A percentile compares a stretch with the other conserved stretches of the same genome.
These are phyloP conservation scores for Proteles cristata DNA, from an alignment of 2,113 vertebrate species.

Conservation along the genomic window DNA sequence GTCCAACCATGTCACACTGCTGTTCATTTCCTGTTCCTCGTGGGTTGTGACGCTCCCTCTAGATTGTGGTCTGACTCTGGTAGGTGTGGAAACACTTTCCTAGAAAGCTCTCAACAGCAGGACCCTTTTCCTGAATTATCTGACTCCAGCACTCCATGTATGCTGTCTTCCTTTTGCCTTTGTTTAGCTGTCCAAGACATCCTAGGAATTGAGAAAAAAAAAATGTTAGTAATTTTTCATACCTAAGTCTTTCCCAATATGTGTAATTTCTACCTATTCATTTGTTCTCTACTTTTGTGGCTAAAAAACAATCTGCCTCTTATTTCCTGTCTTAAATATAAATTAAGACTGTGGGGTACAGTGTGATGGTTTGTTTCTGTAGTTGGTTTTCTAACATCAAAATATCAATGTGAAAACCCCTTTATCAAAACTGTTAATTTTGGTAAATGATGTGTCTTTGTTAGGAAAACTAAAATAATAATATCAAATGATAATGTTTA, in stretches of 20 bases:
- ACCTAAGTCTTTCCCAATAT: background rate
- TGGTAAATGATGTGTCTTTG: constrained; percentile 66
- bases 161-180: background rate
- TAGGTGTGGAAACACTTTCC: too few species aligned
- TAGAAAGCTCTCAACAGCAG: background rate
- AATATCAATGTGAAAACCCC: constrained; percentile 59
- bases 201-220: background rate
- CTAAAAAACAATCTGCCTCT: constrained; percentile 62
- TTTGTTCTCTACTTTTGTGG: background rate
- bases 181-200: background rate
- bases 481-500: constrained; percentile 62
- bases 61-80: too few species aligned
- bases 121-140: background rate
- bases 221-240: background rate
- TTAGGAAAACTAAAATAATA: constrained; percentile 76
- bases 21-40: background rate
- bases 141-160: fast-evolving
- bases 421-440: constrained; percentile 81
- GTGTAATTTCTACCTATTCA: background rate
- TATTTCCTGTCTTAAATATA: constrained; percentile 75
- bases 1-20: fast-evolving
- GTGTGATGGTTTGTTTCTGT: constrained; percentile 65
- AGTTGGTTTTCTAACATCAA: constrained; percentile 82
- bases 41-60: background rate
- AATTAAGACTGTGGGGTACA: constrained; percentile 73